These are phyloP conservation scores for Strigamia transsilvanica DNA, from an alignment of 2,888 invertebrate genomes.

Conservation along the genomic window DNA sequence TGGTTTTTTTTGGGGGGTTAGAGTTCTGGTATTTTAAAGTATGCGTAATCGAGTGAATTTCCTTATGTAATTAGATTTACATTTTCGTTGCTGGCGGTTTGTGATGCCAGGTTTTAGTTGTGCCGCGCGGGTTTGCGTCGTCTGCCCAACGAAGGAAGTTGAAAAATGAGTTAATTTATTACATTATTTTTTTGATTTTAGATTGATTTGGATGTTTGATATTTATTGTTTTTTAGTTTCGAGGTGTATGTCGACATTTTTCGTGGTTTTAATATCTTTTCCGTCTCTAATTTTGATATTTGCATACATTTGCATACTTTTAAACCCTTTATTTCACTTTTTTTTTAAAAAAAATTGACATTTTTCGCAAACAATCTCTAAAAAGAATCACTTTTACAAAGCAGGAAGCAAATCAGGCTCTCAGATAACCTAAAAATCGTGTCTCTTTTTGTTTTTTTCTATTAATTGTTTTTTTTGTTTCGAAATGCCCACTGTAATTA, in stretches of 20 bases:
- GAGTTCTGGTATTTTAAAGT: neutral
- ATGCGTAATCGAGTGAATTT: neutral
- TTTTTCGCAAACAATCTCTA: too few species aligned
- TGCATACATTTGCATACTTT: too few species aligned
- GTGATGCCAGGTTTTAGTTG: slow-evolving; percentile 11
- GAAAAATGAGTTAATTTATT: neutral
- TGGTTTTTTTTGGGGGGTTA: neutral
- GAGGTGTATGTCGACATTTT: neutral
- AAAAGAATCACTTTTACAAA: neutral
- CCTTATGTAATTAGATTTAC: slow-evolving; percentile 10
- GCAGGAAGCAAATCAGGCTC: slow-evolving; percentile 7
- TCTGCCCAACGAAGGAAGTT: slow-evolving; percentile 25
- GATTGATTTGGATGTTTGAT: neutral
- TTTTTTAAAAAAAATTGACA: neutral
- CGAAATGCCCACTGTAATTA: neutral
- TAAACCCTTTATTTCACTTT: neutral
- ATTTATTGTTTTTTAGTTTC: too few species aligned
- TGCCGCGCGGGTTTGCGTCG: slow-evolving; percentile 7
- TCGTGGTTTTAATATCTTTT: too few species aligned
- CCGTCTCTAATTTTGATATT: too few species aligned
- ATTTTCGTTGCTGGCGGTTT: neutral
- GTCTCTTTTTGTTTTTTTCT: neutral
- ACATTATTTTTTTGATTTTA: neutral
- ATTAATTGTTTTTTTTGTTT: neutral
- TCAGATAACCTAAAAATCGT: neutral